Evolutionary conservation across 1,140 invertebrate genomes (phyloP).

Genomic region (Oryzaephilus surinamensis): DNA sequence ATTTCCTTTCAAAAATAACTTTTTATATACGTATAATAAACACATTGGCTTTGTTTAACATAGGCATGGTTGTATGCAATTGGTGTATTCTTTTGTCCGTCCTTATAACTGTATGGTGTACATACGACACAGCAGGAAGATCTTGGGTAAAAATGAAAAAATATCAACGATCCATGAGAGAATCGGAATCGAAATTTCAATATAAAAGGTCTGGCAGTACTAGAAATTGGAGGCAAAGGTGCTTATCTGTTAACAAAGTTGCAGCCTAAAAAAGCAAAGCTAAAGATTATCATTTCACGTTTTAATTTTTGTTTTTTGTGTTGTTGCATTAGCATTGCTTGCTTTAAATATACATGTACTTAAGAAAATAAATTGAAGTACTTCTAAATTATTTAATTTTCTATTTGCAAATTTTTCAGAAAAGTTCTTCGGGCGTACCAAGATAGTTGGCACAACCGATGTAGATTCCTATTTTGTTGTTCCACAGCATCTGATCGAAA

Average conservation of each 20-base stretch:
- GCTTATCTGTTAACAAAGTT: conserved; percentile 9
- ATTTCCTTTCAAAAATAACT: conserved; percentile 30
- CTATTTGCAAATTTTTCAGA: too few relatives aligned
- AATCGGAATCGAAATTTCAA: conserved; percentile 61
- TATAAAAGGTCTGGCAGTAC: conserved; percentile 71
- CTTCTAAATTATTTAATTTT: conserved; percentile 23
- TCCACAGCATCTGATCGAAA: conserved; percentile 69
- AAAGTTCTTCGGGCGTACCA: conserved; percentile 84
- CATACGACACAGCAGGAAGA: conserved; percentile 75
- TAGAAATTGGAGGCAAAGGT: conserved; percentile 84
- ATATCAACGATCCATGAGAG: conserved; percentile 73
- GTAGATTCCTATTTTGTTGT: conserved; percentile 77
- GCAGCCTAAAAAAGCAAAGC: neutral
- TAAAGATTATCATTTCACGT: neutral
- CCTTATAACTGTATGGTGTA: conserved; percentile 75
- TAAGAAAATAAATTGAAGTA: too few relatives aligned
- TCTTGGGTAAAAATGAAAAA: conserved; percentile 93
- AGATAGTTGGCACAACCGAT: conserved; percentile 83
- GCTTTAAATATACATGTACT: too few relatives aligned
- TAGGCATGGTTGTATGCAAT: conserved; percentile 72
- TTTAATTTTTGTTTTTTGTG: neutral
- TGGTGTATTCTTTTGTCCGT: conserved; percentile 65
- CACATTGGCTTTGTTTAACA: too few relatives aligned
- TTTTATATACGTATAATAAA: too few relatives aligned
- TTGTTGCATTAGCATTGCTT: too few relatives aligned